Evolutionary conservation across 1,140 invertebrate species (phyloP).

Genomic region (Pissodes strobi): DNA sequence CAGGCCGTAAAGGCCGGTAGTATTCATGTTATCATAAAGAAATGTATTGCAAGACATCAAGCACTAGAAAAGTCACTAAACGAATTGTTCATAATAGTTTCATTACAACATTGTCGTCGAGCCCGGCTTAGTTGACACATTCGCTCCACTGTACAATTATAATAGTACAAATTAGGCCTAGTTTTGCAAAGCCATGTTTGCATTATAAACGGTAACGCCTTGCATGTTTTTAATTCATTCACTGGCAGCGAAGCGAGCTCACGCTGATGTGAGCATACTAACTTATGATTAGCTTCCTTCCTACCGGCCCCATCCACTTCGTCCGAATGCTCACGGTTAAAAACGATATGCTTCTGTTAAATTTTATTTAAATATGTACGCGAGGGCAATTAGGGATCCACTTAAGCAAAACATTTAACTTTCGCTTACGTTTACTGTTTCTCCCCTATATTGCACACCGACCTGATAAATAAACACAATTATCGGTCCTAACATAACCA

Average conservation of each 20-base stretch:
- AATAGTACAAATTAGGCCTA: slow-evolving; percentile 18
- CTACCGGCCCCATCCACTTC: slow-evolving; percentile 33
- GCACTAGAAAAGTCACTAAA: slow-evolving; percentile 32
- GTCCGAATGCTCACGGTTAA: slow-evolving; percentile 35
- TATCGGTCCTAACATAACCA: slow-evolving; percentile 8
- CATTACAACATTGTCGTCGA: background rate
- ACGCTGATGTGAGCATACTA: slow-evolving; percentile 31
- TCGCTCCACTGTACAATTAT: slow-evolving; percentile 4
- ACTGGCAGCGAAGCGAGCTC: slow-evolving; percentile 25
- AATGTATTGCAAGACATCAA: slow-evolving; percentile 25
- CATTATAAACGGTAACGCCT: slow-evolving; percentile 22
- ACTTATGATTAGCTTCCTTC: slow-evolving; percentile 33
- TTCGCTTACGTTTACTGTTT: slow-evolving; percentile 22
- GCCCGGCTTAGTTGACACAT: slow-evolving; percentile 3
- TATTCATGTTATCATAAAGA: slow-evolving; percentile 32
- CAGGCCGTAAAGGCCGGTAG: slow-evolving; percentile 34
- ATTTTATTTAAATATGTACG: slow-evolving; percentile 34
- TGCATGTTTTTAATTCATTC: slow-evolving; percentile 28
- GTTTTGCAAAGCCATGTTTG: slow-evolving; percentile 16
- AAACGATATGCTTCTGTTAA: slow-evolving; percentile 38
- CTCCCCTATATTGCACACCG: slow-evolving; percentile 7
- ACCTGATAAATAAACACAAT: slow-evolving; percentile 11
- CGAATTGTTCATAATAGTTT: slow-evolving; percentile 3
- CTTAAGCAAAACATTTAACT: slow-evolving; percentile 30
- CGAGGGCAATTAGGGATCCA: slow-evolving; percentile 27